Percentiles rank a stretch among this genome's conserved stretches.
Evolutionary conservation across 37 sponge, comb jelly and placozoan species (phyloP).

Genomic region (Hormiphora californensis): DNA sequence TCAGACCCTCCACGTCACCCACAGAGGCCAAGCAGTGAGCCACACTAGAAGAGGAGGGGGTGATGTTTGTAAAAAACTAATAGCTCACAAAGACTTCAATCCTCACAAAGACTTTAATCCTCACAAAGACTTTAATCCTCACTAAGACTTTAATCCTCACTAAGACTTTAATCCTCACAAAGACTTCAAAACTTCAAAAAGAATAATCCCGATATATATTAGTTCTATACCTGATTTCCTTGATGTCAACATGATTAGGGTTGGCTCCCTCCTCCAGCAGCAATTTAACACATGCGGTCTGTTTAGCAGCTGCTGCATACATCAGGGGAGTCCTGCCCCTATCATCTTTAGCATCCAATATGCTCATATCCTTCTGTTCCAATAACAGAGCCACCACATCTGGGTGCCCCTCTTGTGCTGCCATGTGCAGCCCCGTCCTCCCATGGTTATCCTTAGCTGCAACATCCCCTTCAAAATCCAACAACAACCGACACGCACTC

Average conservation of each 20-base stretch:
- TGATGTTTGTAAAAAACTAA: not conserved
- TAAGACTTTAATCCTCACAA: too few relatives aligned
- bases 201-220: too few relatives aligned
- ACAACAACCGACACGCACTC: not conserved
- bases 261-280: slow-evolving; percentile 12
- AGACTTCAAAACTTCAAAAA: too few relatives aligned
- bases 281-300: slow-evolving; percentile 17
- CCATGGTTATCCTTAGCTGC: slow-evolving; percentile 46
- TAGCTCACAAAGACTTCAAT: not conserved
- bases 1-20: slow-evolving; percentile 46
- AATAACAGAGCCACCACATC: not conserved
- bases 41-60: not conserved
- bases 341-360: not conserved
- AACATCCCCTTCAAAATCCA: slow-evolving; percentile 36
- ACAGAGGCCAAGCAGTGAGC: slow-evolving; percentile 42
- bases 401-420: slow-evolving; percentile 40
- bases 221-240: slow-evolving; percentile 36
- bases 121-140: too few relatives aligned
- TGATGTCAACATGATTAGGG: slow-evolving; percentile 24
- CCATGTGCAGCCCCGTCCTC: slow-evolving; percentile 51
- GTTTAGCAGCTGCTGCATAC: slow-evolving; percentile 37
- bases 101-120: too few relatives aligned
- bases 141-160: too few relatives aligned
- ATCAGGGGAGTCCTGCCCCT: slow-evolving; percentile 49
- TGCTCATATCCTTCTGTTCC: slow-evolving; percentile 1